Base-by-base conservation (phyloP, 1,140 invertebrate species). In the Drosophila punjabiensis region DNA sequence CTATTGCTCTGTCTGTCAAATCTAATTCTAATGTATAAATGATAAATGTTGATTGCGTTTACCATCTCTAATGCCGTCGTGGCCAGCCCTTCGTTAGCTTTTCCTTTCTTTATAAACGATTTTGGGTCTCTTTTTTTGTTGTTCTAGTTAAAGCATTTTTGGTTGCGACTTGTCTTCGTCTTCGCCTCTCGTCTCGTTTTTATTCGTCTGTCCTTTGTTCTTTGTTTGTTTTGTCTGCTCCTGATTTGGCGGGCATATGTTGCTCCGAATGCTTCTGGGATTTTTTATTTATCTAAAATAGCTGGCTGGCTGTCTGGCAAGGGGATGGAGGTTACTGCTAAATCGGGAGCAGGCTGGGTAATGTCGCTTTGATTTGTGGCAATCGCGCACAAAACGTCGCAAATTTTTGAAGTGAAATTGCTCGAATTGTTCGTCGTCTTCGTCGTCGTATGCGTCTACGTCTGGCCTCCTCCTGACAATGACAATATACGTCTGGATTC, bases 391-490 rank as follows among this genome's bases (percentile, higher is more conserved):
- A 89, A 89, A 88, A 88, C 85, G 85, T 80, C 81, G 85, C 85
- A 89, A 84, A 74, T 89, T 89, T 88, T 89, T 85, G 64, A 89
- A 81, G 86, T 85, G 85, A 84, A 89, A 88, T 89, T 89, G 85
- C 85, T 84, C 56, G 81, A 89, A 88, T 88, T 89, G 75, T 81
- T 85, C 70, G 85, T 74, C 79, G 82, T 61, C 74, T 61, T 43
- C 53, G 60, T 60, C 35, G 37, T 39, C 18, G n/a, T 45, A 18
- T 33, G 30, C 10, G 24, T 41, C 20, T 65, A 48, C 33, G 53
- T 56, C 33, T 56, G 33, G 55, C 20, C 33, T 56, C 18, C 24
- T 71, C 43, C 37, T 60, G 70, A 52, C 80, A 65, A 83, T 80
- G 73, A 70, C 80, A 83, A 76, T 71, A 64, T 74, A 65, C 76